Percentiles rank a stretch among this genome's conserved stretches.
phyloP scores from a whole-genome alignment of 1,140 invertebrate species.

The Drosophila nigromelanica region DNA sequence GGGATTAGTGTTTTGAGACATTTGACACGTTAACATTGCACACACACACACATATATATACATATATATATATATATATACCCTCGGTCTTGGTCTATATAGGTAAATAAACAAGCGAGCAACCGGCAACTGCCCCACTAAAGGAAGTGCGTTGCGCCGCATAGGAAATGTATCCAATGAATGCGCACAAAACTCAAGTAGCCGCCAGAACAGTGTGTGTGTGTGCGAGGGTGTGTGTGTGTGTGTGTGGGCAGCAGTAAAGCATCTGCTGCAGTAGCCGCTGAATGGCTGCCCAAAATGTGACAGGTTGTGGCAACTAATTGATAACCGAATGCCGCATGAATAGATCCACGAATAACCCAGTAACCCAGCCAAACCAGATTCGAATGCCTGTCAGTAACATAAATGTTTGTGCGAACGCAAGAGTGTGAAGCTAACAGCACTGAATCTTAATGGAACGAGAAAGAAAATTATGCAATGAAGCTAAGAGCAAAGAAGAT shows the following conservation, averaged over 20 bases:
- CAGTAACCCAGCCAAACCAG: neutral
- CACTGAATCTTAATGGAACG: no score
- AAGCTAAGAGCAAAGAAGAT: no score
- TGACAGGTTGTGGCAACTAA: conserved; percentile 3
- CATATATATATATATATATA: conserved; percentile 23
- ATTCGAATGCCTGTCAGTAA: no score
- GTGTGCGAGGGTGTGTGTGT: conserved; percentile 1
- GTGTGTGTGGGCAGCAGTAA: neutral
- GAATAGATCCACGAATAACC: neutral
- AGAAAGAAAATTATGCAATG: no score
- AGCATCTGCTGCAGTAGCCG: conserved; percentile 29
- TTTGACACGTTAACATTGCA: conserved; percentile 80
- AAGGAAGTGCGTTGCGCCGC: conserved; percentile 72
- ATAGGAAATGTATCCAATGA: conserved; percentile 60
- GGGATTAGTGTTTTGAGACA: conserved; percentile 81
- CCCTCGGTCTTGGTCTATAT: conserved; percentile 10
- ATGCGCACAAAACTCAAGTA: conserved; percentile 57
- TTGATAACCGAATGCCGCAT: neutral
- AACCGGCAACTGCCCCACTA: conserved; percentile 59
- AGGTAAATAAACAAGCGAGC: conserved; percentile 59
- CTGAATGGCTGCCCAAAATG: neutral
- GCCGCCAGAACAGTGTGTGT: conserved; percentile 2
- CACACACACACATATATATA: conserved; percentile 32
- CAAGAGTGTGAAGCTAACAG: no score
- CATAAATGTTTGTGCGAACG: no score